Conservation (phyloP, 2,113 vertebrate species). For the Boleophthalmus pectinirostris region DNA sequence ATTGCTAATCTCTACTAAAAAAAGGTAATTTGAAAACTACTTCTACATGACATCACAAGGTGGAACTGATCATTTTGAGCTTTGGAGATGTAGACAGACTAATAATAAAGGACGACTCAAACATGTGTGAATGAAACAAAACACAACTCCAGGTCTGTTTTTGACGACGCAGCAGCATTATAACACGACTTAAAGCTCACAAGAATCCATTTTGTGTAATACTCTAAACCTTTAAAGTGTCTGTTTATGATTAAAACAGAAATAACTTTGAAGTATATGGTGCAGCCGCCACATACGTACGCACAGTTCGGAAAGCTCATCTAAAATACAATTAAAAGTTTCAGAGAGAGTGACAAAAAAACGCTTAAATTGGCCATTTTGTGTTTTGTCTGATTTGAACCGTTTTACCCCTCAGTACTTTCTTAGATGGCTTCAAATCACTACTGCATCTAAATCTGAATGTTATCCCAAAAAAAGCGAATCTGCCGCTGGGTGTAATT, state of each 20-base stretch:
- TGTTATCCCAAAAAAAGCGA: not conserved
- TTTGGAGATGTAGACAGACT: too few species aligned
- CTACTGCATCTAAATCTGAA: not conserved
- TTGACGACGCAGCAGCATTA: too few species aligned
- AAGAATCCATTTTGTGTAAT: too few species aligned
- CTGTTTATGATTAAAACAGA: not conserved
- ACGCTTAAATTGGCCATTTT: not conserved
- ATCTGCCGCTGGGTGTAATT: not conserved
- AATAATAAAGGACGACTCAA: too few species aligned
- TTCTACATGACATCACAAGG: too few species aligned
- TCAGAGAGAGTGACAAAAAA: not conserved
- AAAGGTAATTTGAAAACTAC: too few species aligned
- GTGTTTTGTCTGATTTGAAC: not conserved
- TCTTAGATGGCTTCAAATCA: not conserved
- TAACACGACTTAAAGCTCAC: too few species aligned
- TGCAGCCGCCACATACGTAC: not conserved
- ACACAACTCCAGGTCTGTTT: too few species aligned
- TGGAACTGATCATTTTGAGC: too few species aligned
- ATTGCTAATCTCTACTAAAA: too few species aligned
- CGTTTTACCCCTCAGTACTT: not conserved
- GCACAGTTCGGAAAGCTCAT: not conserved
- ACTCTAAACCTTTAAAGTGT: not conserved
- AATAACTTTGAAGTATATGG: not conserved
- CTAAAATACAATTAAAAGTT: conserved; percentile 1
- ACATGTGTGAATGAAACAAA: too few species aligned